phyloP scores from a whole-genome alignment of 1,140 invertebrate species.

The Pachypeltis micranthus region DNA sequence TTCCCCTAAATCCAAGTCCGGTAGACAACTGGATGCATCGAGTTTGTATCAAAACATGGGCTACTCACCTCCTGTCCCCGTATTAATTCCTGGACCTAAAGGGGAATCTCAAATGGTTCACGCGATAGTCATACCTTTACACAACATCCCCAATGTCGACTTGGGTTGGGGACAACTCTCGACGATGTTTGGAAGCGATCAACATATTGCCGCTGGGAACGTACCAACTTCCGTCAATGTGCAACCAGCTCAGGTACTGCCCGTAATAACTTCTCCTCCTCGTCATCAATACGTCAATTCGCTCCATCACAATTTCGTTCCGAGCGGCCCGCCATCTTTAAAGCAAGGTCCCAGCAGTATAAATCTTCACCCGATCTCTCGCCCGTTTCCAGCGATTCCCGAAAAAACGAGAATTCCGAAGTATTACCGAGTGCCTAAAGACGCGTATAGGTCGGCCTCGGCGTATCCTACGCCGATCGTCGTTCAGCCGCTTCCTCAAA shows the following conservation, averaged over 20 bases:
- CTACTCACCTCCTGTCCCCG: conserved; percentile 13
- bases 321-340: background rate
- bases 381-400: background rate
- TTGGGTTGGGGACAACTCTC: background rate
- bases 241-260: too few species aligned
- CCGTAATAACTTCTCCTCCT: too few species aligned
- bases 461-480: conserved; percentile 10
- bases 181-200: background rate
- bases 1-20: background rate
- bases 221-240: too few species aligned
- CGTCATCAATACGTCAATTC: too few species aligned
- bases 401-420: background rate
- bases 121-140: conserved; percentile 18
- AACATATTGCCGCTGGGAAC: too few species aligned
- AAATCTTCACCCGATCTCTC: background rate
- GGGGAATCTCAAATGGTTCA: conserved; percentile 17
- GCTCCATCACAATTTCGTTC: background rate
- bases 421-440: background rate
- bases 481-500: background rate
- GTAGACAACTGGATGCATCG: background rate
- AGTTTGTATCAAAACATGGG: conserved; percentile 14
- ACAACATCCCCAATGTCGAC: conserved; percentile 7
- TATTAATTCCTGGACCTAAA: conserved; percentile 12
- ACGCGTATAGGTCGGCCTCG: conserved; percentile 2
- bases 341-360: background rate